Base-by-base conservation (phyloP, 53 echinoderm and acorn worm species). In the Holothuria scabra region DNA sequence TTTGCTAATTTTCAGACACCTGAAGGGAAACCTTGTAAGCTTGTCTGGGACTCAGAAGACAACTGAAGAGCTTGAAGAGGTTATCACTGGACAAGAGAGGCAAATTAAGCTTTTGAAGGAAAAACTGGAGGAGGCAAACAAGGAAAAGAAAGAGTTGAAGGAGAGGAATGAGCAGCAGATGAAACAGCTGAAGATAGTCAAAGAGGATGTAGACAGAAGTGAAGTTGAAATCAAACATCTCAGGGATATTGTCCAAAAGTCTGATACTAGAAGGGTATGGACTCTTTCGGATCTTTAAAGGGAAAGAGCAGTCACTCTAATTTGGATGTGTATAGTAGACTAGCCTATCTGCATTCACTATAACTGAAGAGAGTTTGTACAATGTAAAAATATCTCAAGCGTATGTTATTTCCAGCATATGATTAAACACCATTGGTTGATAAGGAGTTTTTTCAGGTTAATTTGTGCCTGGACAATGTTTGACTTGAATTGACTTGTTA, bases 201-300 rank as follows among this genome's bases (percentile, higher is more conserved):
- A 92, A 86, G 63, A 87, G 56, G 99, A 99, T 65, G 87, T 95
- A 11, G 91, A 95, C 90, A 84, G 63, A 28, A 93, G 89, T 91
- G 35, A 75, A 56, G 30, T n/a, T 32, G 49, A 31, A 23, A 8
- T 19, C 1, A 33, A 16, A 72, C 44, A 72, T 14, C 41, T 46
- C 6, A 49, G 46, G 37, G 72, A 72, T 18, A 16, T 52, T 12
- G 52, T 52, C 1, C 52, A 52, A 52, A 52, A 52, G 18, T 8
- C 52, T 6, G 52, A 52, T 14, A 52, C 52, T 52, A 14, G 52
- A 52, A 52, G 52, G 52, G 52, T 52, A 52, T 14, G 52, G 52
- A 6, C 18, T 52, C 52, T 52, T 52, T 0, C 10, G 5, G 10
- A 7, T 44, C 10, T 10, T 44, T 44, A 7, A 10, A 44, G 5